phyloP scores from a whole-genome alignment of 2,797 vertebrate species.

The Coluber constrictor region DNA sequence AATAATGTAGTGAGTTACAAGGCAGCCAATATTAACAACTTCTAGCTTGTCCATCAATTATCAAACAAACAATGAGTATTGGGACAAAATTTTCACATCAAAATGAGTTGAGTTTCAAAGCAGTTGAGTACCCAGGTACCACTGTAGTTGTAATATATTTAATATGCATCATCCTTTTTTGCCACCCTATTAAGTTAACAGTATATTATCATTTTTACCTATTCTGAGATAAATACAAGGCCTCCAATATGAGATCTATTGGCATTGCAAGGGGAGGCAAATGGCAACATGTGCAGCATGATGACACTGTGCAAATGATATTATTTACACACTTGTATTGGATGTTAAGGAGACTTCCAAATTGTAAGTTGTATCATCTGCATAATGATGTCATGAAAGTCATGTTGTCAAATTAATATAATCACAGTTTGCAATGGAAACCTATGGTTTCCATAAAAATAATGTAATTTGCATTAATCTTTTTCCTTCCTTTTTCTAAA shows the following conservation, averaged over 20 bases:
- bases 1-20: no score
- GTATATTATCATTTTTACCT: neutral
- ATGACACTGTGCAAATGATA: neutral
- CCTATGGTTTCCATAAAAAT: neutral
- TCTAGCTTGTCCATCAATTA: no score
- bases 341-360: neutral
- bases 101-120: no score
- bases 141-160: neutral
- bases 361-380: neutral
- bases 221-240: slow-evolving; percentile 36
- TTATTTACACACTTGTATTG: neutral
- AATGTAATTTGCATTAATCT: slow-evolving; percentile 33
- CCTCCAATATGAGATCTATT: neutral
- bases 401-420: neutral
- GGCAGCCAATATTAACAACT: no score
- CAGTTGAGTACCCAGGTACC: no score
- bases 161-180: neutral
- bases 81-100: no score
- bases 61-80: no score
- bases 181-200: neutral
- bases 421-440: neutral
- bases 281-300: neutral
- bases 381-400: neutral
- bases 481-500: slow-evolving; percentile 31
- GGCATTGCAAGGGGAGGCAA: neutral